These are phyloP conservation scores for Cichlasoma orientale DNA, from an alignment of 2,797 vertebrate genomes.

Conservation along the genomic window DNA sequence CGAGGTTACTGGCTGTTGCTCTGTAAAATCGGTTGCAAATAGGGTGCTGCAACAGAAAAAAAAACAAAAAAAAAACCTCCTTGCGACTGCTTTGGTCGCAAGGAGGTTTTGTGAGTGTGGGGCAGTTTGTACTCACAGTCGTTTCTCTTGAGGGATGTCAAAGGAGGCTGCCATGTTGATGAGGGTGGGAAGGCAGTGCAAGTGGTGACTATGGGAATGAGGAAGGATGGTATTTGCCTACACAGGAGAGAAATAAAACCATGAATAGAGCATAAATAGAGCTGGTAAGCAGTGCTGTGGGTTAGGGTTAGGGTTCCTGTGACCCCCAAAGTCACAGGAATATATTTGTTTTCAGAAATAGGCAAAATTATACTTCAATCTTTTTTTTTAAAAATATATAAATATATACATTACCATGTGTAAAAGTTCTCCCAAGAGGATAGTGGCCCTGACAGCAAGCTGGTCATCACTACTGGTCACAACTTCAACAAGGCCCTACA, in stretches of 20 bases:
- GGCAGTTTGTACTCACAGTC: conserved; percentile 84
- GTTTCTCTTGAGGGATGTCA: conserved; percentile 94
- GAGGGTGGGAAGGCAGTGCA: conserved; percentile 96
- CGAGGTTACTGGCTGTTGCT: no score
- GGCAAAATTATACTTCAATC: not conserved
- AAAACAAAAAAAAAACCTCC: no score
- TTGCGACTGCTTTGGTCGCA: no score
- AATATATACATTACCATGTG: conserved; percentile 85
- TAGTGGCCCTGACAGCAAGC: conserved; percentile 92
- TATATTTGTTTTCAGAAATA: not conserved
- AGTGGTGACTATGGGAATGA: conserved; percentile 96
- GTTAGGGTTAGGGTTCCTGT: no score
- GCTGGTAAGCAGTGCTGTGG: no score
- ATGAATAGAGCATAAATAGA: not conserved
- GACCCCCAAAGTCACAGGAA: not conserved
- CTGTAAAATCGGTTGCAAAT: no score
- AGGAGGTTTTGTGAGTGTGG: not conserved
- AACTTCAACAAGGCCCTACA: conserved; percentile 94
- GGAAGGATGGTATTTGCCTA: conserved; percentile 99
- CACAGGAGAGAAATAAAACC: conserved; percentile 19
- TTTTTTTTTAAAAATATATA: not conserved
- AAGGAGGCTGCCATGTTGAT: conserved; percentile 99
- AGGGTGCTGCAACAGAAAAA: no score
- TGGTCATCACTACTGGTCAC: conserved; percentile 95
- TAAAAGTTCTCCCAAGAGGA: conserved; percentile 94